phyloP scores from a whole-genome alignment of 2,113 vertebrate species.

The Promerops cafer region DNA sequence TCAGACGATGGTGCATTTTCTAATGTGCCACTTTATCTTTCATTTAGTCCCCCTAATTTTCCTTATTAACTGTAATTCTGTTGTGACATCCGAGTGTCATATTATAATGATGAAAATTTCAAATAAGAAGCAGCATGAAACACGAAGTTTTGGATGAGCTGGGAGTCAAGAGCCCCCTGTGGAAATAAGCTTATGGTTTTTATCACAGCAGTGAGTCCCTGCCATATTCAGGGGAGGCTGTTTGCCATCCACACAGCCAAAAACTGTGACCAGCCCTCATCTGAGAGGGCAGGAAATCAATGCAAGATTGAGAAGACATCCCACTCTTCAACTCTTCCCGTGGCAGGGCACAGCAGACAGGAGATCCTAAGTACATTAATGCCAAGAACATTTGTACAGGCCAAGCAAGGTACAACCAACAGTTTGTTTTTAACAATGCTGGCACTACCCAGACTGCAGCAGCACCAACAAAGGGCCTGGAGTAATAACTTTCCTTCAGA shows the following conservation, averaged over 20 bases:
- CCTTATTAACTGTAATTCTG: conserved; percentile 48
- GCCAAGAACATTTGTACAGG: neutral
- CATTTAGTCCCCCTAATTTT: conserved; percentile 37
- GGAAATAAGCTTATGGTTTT: neutral
- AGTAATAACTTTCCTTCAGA: conserved; percentile 18
- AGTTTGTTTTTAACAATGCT: neutral
- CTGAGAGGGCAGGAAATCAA: neutral
- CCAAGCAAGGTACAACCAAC: neutral
- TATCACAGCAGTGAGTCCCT: neutral
- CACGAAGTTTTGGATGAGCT: neutral
- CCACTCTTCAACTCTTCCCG: neutral
- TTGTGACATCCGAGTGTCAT: conserved; percentile 31
- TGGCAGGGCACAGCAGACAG: neutral
- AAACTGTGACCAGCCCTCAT: neutral
- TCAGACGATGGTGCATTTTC: neutral
- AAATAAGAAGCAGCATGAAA: neutral
- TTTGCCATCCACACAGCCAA: neutral
- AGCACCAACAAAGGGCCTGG: neutral
- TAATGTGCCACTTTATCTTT: neutral
- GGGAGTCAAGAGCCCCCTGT: neutral
- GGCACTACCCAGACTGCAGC: neutral
- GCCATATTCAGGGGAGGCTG: neutral
- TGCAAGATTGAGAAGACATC: neutral
- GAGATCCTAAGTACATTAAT: neutral
- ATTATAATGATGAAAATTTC: neutral